Base-by-base conservation (phyloP, 2,888 invertebrate species). In the Syritta pipiens region DNA sequence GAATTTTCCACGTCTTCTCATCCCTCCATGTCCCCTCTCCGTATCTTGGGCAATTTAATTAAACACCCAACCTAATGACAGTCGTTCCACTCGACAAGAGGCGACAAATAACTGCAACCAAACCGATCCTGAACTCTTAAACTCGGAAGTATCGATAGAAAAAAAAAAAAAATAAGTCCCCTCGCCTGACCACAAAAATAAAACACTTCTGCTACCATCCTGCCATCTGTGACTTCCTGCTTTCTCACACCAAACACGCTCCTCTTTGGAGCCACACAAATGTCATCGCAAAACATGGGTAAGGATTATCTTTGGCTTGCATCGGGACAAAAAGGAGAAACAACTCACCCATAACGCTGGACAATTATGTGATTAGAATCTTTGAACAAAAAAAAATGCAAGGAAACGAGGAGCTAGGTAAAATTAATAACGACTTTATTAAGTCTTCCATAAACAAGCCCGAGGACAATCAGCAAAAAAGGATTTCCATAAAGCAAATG, bases 191-290 rank as follows among this genome's bases (percentile, higher is more conserved):
- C 75, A 68, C 75, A 75, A 68, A 75, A 60, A 55, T 49, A 68
- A 75, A n/a, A n/a, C n/a, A n/a, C n/a, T n/a, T n/a, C n/a, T n/a
- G n/a, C n/a, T 48, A 68, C 51, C 6, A 53, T 28, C 22, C 35
- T 49, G 30, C 60, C 75, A 75, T 75, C 75, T 75, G 75, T 71
- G 76, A 63, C 44, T 69, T 72, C 40, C 59, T 65, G 63, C 53
- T 53, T 24, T 10, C 10, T n/a, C n/a, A n/a, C n/a, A n/a, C n/a
- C n/a, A n/a, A n/a, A n/a, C 10, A 10, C 32, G 49, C n/a, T 17
- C 49, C 48, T 48, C 48, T 14, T 40, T 59, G 59, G 72, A 32
- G 60, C 30, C 17, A 51, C 20, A 9, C 49, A 37, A 51, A 53
- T 44, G 40, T 32, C 69, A 35, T 14, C 32, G 42, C n/a, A 44